Evolutionary conservation across 1,140 invertebrate species (phyloP).

Genomic region (Zophobas atratus): DNA sequence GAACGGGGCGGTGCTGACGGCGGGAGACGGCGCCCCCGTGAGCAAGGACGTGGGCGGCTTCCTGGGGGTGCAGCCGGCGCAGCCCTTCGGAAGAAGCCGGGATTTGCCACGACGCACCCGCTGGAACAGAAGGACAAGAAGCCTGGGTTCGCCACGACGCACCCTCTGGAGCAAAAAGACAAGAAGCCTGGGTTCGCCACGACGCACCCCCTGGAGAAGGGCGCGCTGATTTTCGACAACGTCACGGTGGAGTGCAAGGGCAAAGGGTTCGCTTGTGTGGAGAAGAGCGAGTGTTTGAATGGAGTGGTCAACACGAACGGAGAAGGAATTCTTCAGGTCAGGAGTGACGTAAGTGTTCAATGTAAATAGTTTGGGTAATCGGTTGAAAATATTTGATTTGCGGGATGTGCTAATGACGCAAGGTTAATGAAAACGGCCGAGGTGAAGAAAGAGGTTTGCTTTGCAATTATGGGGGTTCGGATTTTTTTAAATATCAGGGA

Average conservation of each 20-base stretch:
- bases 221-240: slow-evolving; percentile 38
- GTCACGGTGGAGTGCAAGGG: too few species aligned
- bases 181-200: slow-evolving; percentile 70
- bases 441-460: background rate
- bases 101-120: slow-evolving; percentile 50
- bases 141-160: slow-evolving; percentile 43
- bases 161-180: slow-evolving; percentile 28
- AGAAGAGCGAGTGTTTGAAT: slow-evolving; percentile 67
- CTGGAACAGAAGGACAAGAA: slow-evolving; percentile 43
- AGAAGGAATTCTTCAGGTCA: slow-evolving; percentile 69
- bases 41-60: slow-evolving; percentile 55
- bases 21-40: slow-evolving; percentile 5
- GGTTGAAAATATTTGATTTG: background rate
- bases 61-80: slow-evolving; percentile 60
- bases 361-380: background rate
- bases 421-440: slow-evolving; percentile 24
- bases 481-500: too few species aligned
- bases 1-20: slow-evolving; percentile 51
- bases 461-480: slow-evolving; percentile 8
- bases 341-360: slow-evolving; percentile 65
- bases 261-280: too few species aligned
- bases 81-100: slow-evolving; percentile 50
- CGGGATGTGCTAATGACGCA: slow-evolving; percentile 20
- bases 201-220: slow-evolving; percentile 45
- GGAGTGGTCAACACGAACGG: slow-evolving; percentile 70